phyloP scores from a whole-genome alignment of 2,888 invertebrate species.

The Yponomeuta plumbellus region DNA sequence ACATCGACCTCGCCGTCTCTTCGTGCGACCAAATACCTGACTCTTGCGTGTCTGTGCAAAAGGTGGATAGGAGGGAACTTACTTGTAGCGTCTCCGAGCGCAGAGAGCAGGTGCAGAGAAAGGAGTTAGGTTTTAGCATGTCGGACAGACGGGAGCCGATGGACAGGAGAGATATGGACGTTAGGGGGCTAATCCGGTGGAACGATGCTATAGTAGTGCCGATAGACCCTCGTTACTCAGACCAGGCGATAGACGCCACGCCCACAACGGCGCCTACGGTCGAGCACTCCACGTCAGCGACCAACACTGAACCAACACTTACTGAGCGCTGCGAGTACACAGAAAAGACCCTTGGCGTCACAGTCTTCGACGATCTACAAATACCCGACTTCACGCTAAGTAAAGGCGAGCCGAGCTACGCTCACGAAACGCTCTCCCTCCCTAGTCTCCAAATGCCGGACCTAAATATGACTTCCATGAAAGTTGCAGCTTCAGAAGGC shows the following conservation, averaged over 20 bases:
- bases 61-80: background rate
- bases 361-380: slow-evolving; percentile 54
- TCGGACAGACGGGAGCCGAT: background rate
- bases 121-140: background rate
- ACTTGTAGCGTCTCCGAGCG: background rate
- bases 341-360: background rate
- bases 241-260: background rate
- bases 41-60: background rate
- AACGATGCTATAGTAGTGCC: background rate
- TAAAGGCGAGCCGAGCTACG: slow-evolving; percentile 44
- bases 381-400: slow-evolving; percentile 64
- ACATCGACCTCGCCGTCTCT: background rate
- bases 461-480: slow-evolving; percentile 37
- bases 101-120: background rate
- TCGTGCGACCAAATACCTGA: background rate
- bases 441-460: slow-evolving; percentile 44
- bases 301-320: background rate
- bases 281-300: background rate
- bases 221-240: background rate
- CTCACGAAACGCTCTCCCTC: slow-evolving; percentile 38
- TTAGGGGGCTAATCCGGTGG: background rate
- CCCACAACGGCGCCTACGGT: slow-evolving; percentile 22
- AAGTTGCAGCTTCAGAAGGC: slow-evolving; percentile 31
- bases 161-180: background rate
- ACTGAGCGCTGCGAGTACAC: no score